Evolutionary conservation across 2,888 invertebrate genomes (phyloP).

Genomic region (Stramonita haemastoma): DNA sequence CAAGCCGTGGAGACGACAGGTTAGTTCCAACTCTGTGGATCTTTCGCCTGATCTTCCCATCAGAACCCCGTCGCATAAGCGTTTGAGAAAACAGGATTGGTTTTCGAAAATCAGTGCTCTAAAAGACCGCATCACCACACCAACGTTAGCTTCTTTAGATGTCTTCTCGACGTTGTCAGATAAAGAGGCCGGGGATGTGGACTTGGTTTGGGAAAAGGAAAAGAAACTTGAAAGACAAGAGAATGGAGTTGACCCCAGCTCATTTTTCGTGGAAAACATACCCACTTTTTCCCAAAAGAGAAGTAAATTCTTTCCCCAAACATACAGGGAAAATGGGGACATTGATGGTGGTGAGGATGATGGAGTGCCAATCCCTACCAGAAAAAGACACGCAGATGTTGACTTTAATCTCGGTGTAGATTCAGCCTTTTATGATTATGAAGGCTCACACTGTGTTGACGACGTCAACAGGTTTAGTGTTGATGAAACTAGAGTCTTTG

Average conservation of each 20-base stretch:
- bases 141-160: neutral
- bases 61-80: constrained; percentile 33
- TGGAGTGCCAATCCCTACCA: neutral
- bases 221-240: neutral
- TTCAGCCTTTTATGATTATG: constrained; percentile 19
- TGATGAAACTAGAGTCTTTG: neutral
- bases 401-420: neutral
- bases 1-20: constrained; percentile 8
- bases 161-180: constrained; percentile 4
- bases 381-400: neutral
- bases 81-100: constrained; percentile 21
- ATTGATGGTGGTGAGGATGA: constrained; percentile 1
- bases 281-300: neutral
- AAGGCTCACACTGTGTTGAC: constrained; percentile 25
- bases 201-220: constrained; percentile 5
- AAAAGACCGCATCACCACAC: constrained; percentile 4
- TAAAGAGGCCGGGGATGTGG: constrained; percentile 28
- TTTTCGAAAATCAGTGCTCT: neutral
- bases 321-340: neutral
- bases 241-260: constrained; percentile 3
- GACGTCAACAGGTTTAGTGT: neutral
- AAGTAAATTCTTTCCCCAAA: neutral
- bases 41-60: constrained; percentile 8
- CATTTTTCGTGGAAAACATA: neutral
- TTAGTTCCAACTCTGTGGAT: constrained; percentile 3